Evolutionary conservation across 2,113 vertebrate species (phyloP).

Genomic region (Machaerirhynchus nigripectus): DNA sequence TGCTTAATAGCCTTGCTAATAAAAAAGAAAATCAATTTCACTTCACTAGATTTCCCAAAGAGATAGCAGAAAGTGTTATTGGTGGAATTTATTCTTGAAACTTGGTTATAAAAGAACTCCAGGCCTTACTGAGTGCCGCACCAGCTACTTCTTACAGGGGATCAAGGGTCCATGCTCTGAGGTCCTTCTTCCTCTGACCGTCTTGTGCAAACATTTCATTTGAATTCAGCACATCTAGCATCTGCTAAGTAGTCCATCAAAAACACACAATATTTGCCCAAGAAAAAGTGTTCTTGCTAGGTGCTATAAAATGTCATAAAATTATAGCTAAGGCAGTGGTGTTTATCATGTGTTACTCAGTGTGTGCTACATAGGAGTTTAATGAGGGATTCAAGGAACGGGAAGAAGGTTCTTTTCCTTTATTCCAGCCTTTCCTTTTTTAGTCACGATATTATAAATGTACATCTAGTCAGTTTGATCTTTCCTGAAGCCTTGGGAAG

Average conservation of each 20-base stretch:
- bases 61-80: slow-evolving; percentile 35
- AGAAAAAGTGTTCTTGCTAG: not conserved
- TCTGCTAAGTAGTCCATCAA: not conserved
- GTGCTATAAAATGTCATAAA: not conserved
- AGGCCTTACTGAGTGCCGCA: not conserved
- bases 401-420: not conserved
- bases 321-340: not conserved
- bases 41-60: slow-evolving; percentile 61
- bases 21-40: slow-evolving; percentile 71
- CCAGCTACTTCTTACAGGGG: not conserved
- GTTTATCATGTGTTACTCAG: not conserved
- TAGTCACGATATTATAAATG: not conserved
- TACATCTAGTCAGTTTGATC: not conserved
- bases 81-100: slow-evolving; percentile 39
- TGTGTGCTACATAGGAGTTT: not conserved
- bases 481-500: not conserved
- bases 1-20: slow-evolving; percentile 69
- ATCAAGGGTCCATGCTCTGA: not conserved
- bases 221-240: not conserved
- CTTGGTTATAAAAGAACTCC: slow-evolving; percentile 20
- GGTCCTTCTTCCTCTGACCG: not conserved
- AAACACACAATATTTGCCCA: not conserved
- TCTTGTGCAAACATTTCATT: not conserved
- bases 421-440: not conserved
- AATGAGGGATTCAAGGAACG: not conserved